Base-by-base conservation (phyloP, 2,888 invertebrate genomes). In the Tetranychus piercei region DNA sequence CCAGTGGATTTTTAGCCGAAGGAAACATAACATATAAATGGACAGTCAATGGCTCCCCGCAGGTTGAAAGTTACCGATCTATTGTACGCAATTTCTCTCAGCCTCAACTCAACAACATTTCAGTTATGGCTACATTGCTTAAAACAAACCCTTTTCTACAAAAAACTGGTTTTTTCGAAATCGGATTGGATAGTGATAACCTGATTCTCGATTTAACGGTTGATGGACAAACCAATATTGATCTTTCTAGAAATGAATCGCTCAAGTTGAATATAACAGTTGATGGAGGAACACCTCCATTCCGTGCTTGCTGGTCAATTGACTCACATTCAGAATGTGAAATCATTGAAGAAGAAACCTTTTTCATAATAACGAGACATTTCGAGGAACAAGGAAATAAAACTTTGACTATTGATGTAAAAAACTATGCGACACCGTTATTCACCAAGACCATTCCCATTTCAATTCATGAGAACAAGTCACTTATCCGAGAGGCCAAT, bases 191-290 rank as follows among this genome's bases (percentile, higher is more conserved):
- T n/a, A 22, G 22, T 22, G 9, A 20, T 67, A 20, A 67, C 20
- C 67, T 20, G 20, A 67, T 67, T 23, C 20, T n/a, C 6, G 20
- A 67, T n/a, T 23, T 67, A 22, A 22, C 67, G 3, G 22, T 20
- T 18, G 22, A 22, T 67, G 67, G 67, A n/a, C 20, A 67, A n/a
- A 67, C 67, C 8, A 22, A 22, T 18, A 20, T 67, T 4, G 92
- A 92, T 91, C 84, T 93, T 55, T 87, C 90, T 79, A 90, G 89
- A 76, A 91, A 91, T 64, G 90, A 91, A 74, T 83, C 91, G 71
- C 82, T 92, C 44, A 86, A 87, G 75, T 82, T 93, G 9, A 84
- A 87, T 78, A 79, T 84, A 5, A 86, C 86, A 66, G 93, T 91
- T 80, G 85, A 87, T 44, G 93, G 92, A 0, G 88, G 91, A 23